Base-by-base conservation (phyloP, 2,888 invertebrate genomes). In the Morpho achilles region DNA sequence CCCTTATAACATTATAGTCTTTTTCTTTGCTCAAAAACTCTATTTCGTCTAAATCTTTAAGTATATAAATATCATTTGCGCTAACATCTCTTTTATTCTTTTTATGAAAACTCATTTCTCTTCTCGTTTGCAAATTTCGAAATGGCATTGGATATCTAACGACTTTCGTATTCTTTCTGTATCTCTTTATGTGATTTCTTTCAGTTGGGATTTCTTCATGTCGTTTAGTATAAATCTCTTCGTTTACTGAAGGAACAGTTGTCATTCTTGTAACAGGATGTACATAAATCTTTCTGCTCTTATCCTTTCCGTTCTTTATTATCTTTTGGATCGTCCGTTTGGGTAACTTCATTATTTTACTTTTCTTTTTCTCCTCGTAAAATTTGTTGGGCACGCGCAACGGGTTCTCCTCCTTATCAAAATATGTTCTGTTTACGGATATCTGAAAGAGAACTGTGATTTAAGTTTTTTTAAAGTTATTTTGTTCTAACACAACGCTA, bases 251-350 rank as follows among this genome's bases (percentile, higher is more conserved):
- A 2, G 69, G 23, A 8, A 56, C 46, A 0, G 80, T 81, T 0
- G 82, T 67, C 4, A 55, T 10, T 9, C 67, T 76, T 0, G 77
- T 75, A 32, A 68, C 59, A 45, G 68, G 63, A 7, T 69, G 69
- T 6, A 76, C 62, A 45, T 77, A 82, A 1, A 79, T 50, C 58
- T 78, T 86, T 55, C 72, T 79, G n/a, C 72, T 65, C 61, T 74
- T 83, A 0, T 69, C 64, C 55, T 63, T 76, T 6, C 79, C 81
- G 65, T 82, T 85, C 63, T 82, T 88, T 65, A 88, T 88, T 7
- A 89, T 88, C 70, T 87, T 89, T 67, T 89, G 89, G 43, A 87
- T 77, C 3, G 82, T 87, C 46, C 86, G 72, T 65, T 76, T 88
- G 4, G 85, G 81, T 0, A 73, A 59, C 59, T 86, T 87, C 62